Percentiles rank a stretch among this genome's conserved stretches.
Evolutionary conservation across 2,113 vertebrate genomes (phyloP).

Genomic region (Turnix velox): DNA sequence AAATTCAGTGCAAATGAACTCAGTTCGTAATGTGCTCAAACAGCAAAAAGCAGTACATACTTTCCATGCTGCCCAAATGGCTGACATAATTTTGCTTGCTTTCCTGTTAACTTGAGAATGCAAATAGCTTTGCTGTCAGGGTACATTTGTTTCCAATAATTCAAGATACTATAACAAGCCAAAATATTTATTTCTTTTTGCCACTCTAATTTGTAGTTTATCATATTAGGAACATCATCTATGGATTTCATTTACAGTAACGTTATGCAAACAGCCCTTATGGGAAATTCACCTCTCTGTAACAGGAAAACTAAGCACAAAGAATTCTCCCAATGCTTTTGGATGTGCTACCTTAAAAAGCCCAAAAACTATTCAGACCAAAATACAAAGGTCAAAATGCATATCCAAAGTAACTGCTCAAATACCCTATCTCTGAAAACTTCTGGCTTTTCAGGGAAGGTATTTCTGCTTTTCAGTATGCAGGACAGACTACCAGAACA

Average conservation of each 20-base stretch:
- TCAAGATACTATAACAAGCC: slow-evolving; percentile 17
- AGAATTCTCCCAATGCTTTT: background rate
- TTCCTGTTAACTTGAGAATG: slow-evolving; percentile 15
- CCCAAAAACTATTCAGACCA: background rate
- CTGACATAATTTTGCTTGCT: slow-evolving; percentile 39
- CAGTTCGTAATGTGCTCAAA: background rate
- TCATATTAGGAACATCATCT: slow-evolving; percentile 1
- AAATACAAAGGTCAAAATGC: background rate
- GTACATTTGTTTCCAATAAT: slow-evolving; percentile 37
- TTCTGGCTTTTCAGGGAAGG: background rate
- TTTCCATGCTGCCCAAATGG: background rate
- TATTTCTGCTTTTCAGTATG: background rate
- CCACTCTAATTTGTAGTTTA: slow-evolving; percentile 25
- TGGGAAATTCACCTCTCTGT: slow-evolving; percentile 14
- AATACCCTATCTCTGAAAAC: background rate
- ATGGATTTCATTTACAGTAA: slow-evolving; percentile 10
- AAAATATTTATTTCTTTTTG: slow-evolving; percentile 44
- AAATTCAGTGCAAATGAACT: slow-evolving; percentile 11
- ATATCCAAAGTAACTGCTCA: background rate
- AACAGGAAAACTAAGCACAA: slow-evolving; percentile 3
- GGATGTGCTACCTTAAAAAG: background rate
- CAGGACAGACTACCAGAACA: background rate
- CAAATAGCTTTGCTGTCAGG: slow-evolving; percentile 40
- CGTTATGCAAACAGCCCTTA: slow-evolving; percentile 27
- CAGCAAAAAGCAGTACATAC: background rate